Base-by-base conservation (phyloP, 2,888 invertebrate genomes). In the Lasioglossum oenotherae region DNA sequence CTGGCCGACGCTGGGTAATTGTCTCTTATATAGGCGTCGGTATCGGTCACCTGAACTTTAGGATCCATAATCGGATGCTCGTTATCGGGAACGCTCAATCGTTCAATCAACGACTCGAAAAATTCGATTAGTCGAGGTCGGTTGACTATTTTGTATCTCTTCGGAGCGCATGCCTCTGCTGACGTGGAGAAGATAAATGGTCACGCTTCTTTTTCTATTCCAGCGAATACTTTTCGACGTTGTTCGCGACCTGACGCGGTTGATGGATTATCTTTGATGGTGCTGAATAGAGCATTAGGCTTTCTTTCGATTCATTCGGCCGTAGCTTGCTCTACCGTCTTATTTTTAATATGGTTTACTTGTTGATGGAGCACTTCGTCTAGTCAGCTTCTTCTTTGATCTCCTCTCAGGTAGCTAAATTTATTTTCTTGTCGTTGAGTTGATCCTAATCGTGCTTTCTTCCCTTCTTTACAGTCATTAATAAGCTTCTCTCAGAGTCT, bases 11-110 rank as follows among this genome's bases (percentile, higher is more conserved):
- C 23, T 53, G 4, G 12, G 23, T 57, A 19, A 41, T 74, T 53
- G 75, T n/a, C 57, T 67, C 69, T 78, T 82, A 79, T 88, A 83
- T 88, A 86, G 57, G 60, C n/a, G 14, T 10, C 41, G 53, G 41
- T 87, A 85, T 88, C 86, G 74, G 69, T 1, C 78, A 76, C 23
- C 78, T 67, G 64, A 60, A 38, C 57, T 67, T 57, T 19, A 38
- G 60, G 49, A 82, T 85, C 72, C 60, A 73, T 89, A 85, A 89
- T 87, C 87, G n/a, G 12, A 27, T 19, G 27, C 19, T 19, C 31
- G 57, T 79, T 86, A 86, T 88, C 80, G 35, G 35, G 6, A 74
- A 8, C 49, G n/a, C 60, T 79, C 31, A 57, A 81, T 81, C 27
- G 72, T 53, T 38, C 27, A 23, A 49, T 79, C 19, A 73, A n/a